Base-by-base conservation (phyloP, 1,140 invertebrate genomes). In the Tigriopus japonicus region DNA sequence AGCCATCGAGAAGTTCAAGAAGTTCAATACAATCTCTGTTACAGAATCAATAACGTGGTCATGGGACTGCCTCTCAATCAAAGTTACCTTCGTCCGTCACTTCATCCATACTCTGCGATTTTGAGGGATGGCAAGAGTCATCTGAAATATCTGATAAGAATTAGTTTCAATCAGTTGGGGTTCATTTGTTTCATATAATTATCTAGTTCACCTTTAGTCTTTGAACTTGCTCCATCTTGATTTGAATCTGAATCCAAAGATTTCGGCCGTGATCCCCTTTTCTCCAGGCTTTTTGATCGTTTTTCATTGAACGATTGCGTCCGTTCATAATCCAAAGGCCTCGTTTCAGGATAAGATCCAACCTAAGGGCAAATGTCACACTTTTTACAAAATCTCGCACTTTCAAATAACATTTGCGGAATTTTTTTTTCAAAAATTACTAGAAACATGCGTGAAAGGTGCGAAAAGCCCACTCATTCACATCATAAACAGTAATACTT, bases 21-120 rank as follows among this genome's bases (percentile, higher is more conserved):
- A n/a, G n/a, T 35, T 35, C 28, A 35, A 35, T 9, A 35, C 28
- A 9, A 35, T n/a, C n/a, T n/a, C n/a, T n/a, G 28, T 35, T 35
- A 3, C 3, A 35, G 28, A 9, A 35, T 35, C 3, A 35, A 35
- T 35, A 35, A 35, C 28, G 28, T 35, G 28, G 3, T 3, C 3
- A 9, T 9, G 45, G n/a, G 10, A 10, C 45, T 28, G 42, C 43
- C 56, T 24, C 41, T 43, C 17, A 63, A 24, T 63, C 45, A 42
- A 23, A 54, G 14, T 23, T 52, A 58, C 51, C 45, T 62, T 42
- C 42, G 14, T 52, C 24, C 23, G 63, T 64, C 6, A 67, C 66
- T 59, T 67, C 64, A 60, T 66, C 64, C 52, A 67, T 51, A 52
- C 66, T 67, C 40, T 68, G 63, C 17, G 66, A 62, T 35, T 65